Conservation (phyloP, 2,888 invertebrate species). For the Zygaena filipendulae region DNA sequence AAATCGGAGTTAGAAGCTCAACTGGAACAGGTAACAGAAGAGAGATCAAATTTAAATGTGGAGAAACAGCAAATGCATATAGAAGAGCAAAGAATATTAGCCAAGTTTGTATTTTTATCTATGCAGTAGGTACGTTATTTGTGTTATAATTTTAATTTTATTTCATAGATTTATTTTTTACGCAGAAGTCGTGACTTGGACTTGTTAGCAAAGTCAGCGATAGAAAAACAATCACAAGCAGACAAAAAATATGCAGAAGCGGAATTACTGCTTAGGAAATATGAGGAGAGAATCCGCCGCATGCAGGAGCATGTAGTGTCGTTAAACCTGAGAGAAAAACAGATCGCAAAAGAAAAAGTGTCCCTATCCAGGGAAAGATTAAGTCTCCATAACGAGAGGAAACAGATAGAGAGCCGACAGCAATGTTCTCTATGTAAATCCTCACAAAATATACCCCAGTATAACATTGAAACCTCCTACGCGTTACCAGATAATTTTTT, state of each 20-base stretch:
- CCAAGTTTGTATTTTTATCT: conserved; percentile 33
- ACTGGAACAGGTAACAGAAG: conserved; percentile 49
- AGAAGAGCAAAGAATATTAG: conserved; percentile 49
- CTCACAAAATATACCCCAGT: conserved; percentile 28
- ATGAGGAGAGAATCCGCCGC: conserved; percentile 66
- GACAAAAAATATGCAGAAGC: conserved; percentile 67
- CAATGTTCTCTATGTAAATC: conserved; percentile 53
- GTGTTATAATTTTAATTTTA: background rate
- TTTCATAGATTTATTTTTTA: background rate
- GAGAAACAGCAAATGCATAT: conserved; percentile 53
- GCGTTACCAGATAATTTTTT: conserved; percentile 29
- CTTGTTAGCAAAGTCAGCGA: conserved; percentile 61
- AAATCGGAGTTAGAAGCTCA: conserved; percentile 53
- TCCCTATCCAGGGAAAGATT: conserved; percentile 68
- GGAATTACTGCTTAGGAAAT: conserved; percentile 61
- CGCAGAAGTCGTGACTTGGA: conserved; percentile 60
- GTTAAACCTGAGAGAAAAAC: conserved; percentile 66
- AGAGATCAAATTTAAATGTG: conserved; percentile 42
- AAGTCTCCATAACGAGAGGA: conserved; percentile 61
- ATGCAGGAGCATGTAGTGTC: conserved; percentile 68
- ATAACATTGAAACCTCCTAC: conserved; percentile 28
- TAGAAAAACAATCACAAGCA: conserved; percentile 70
- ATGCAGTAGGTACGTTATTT: background rate
- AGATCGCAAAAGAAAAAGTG: conserved; percentile 71
- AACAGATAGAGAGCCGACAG: conserved; percentile 47